Percentiles rank a stretch among this genome's conserved stretches.
phyloP scores from a whole-genome alignment of 2,113 vertebrate species.

The Malurus elegans region DNA sequence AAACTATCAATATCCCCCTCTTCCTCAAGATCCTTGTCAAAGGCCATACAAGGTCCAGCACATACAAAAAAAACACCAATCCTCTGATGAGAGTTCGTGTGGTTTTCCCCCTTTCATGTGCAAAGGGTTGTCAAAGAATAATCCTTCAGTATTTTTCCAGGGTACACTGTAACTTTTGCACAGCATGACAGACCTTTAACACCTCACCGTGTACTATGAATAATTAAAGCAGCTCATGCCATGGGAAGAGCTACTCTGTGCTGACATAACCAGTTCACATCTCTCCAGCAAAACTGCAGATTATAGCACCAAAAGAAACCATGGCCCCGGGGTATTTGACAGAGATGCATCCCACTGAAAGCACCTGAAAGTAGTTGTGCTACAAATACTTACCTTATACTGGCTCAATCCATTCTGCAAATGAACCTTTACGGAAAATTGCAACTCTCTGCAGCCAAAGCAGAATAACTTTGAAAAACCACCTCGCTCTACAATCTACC shows the following conservation, averaged over 20 bases:
- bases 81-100: background rate
- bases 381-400: background rate
- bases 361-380: background rate
- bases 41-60: background rate
- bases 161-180: background rate
- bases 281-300: background rate
- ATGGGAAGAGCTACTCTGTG: background rate
- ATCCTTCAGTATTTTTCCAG: conserved; percentile 8
- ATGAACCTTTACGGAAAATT: background rate
- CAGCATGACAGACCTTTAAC: background rate
- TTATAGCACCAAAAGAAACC: background rate
- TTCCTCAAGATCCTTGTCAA: background rate
- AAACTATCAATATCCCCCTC: background rate
- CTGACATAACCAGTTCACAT: background rate
- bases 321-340: background rate
- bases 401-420: background rate
- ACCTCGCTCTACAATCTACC: background rate
- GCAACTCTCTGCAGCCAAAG: background rate
- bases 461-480: background rate
- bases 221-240: background rate
- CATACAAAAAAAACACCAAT: background rate
- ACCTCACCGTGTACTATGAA: background rate
- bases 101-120: background rate
- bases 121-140: background rate
- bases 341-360: background rate